Evolutionary conservation across 2,797 vertebrate genomes (phyloP).

Genomic region (Rhadinocentrus ornatus): DNA sequence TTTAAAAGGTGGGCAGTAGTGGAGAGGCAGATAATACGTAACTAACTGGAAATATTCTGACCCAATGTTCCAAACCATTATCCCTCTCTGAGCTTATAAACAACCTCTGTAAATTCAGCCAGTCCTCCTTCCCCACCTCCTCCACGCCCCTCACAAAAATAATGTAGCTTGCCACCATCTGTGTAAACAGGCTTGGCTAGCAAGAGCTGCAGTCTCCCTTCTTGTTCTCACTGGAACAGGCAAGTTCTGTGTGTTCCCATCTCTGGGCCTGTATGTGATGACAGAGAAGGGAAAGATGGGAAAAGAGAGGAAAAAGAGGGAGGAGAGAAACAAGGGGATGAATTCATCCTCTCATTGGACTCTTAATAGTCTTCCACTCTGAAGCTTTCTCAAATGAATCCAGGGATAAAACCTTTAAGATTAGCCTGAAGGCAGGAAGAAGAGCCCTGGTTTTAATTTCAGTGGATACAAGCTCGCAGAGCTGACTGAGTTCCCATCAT

Average conservation of each 20-base stretch:
- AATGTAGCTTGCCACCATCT: conserved; percentile 82
- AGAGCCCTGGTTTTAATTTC: conserved; percentile 71
- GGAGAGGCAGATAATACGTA: conserved; percentile 33
- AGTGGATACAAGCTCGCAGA: conserved; percentile 59
- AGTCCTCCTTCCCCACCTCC: conserved; percentile 60
- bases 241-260: conserved; percentile 38
- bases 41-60: conserved; percentile 53
- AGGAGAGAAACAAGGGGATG: conserved; percentile 35
- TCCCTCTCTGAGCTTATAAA: conserved; percentile 66
- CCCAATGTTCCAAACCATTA: conserved; percentile 41
- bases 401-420: conserved; percentile 70
- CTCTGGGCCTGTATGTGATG: conserved; percentile 29
- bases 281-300: conserved; percentile 37
- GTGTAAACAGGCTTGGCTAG: conserved; percentile 79
- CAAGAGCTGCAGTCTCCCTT: conserved; percentile 41
- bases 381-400: conserved; percentile 64
- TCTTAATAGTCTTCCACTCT: conserved; percentile 59
- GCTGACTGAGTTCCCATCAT: conserved; percentile 66
- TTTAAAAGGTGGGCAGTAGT: conserved; percentile 15
- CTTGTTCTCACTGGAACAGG: conserved; percentile 27
- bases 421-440: conserved; percentile 69
- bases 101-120: conserved; percentile 70
- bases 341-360: conserved; percentile 59
- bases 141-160: conserved; percentile 78
- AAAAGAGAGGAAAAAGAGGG: neutral